Conservation (phyloP, 2,113 vertebrate genomes). For the Marcusenius ussheri region DNA sequence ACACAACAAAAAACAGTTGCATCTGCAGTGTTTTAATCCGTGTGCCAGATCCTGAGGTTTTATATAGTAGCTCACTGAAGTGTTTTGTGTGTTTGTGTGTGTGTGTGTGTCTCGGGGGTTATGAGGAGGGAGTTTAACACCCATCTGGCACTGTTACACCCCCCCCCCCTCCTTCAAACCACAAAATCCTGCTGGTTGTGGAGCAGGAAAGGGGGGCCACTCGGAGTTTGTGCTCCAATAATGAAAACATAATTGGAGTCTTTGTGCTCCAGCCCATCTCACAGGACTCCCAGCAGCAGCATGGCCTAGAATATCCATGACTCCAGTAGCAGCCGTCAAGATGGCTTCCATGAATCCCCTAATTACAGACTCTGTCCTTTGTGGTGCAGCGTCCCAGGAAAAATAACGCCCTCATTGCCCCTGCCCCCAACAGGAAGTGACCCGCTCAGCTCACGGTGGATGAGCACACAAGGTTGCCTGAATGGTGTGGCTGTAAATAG, state of each 20-base stretch:
- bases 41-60: constrained; percentile 19
- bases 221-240: constrained; percentile 31
- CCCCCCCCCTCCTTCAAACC: constrained; percentile 8
- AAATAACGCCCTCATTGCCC: neutral
- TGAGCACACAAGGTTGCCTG: neutral
- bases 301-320: neutral
- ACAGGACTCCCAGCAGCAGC: neutral
- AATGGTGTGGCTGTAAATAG: neutral
- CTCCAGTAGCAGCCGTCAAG: neutral
- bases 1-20: constrained; percentile 22
- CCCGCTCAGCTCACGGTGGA: neutral
- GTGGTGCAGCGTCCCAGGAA: neutral
- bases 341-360: neutral
- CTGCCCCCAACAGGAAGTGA: neutral
- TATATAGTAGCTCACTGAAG: neutral
- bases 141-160: constrained; percentile 45
- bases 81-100: neutral
- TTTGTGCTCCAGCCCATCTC: constrained; percentile 23
- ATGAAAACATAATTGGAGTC: constrained; percentile 43
- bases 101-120: neutral
- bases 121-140: constrained; percentile 29
- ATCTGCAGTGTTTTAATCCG: constrained; percentile 40
- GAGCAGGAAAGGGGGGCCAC: constrained; percentile 23
- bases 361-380: constrained; percentile 26
- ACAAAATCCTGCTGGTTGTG: neutral